Evolutionary conservation across 2,888 invertebrate genomes (phyloP).

Genomic region (Aspidiotus destructor): DNA sequence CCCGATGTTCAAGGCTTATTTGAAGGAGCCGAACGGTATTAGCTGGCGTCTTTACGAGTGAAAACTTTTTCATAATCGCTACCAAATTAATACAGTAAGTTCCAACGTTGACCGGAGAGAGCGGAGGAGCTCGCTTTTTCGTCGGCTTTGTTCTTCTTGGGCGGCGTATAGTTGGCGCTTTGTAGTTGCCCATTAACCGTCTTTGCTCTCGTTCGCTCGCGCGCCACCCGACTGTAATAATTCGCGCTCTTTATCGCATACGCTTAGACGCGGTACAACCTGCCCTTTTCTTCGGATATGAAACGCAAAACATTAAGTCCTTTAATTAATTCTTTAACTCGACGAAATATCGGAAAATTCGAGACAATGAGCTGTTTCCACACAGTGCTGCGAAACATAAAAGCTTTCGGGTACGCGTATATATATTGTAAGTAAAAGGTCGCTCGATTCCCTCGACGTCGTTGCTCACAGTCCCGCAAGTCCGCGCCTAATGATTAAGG

Average conservation of each 20-base stretch:
- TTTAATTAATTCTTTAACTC: conserved; percentile 4
- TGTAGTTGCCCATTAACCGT: too few relatives aligned
- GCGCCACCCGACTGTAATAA: neutral
- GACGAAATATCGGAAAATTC: conserved; percentile 1
- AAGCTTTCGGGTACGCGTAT: neutral
- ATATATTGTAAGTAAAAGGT: conserved; percentile 1
- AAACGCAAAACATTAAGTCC: neutral
- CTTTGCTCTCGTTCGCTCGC: too few relatives aligned
- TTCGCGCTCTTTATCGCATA: neutral
- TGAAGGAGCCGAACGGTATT: too few relatives aligned
- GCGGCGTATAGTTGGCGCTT: too few relatives aligned
- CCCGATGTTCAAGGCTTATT: too few relatives aligned
- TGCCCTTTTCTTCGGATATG: neutral
- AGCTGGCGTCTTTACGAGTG: too few relatives aligned
- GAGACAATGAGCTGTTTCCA: conserved; percentile 4
- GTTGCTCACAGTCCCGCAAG: neutral
- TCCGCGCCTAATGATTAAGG: neutral
- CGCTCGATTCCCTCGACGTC: neutral
- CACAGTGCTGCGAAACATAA: neutral
- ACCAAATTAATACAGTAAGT: too few relatives aligned
- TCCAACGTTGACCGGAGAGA: too few relatives aligned
- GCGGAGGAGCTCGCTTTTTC: too few relatives aligned
- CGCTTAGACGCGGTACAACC: neutral
- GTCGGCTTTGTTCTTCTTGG: too few relatives aligned
- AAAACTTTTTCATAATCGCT: too few relatives aligned